Base-by-base conservation (phyloP, 1,140 invertebrate species). In the Marisa cornuarietis region DNA sequence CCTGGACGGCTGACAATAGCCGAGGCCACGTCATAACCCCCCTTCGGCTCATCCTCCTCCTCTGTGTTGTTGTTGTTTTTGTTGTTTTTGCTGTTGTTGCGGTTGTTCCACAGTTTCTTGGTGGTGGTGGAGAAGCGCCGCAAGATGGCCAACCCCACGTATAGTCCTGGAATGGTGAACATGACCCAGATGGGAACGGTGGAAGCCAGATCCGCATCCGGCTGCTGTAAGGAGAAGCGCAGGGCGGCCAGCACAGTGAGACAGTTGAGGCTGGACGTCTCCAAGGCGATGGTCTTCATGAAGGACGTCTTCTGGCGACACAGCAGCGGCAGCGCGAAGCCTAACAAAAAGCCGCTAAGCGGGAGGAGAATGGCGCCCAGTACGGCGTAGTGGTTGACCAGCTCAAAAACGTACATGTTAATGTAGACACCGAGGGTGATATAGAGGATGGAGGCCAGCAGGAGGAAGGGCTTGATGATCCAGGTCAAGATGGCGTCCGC, bases 401-500 rank as follows among this genome's bases (percentile, higher is more conserved):
- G 68, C 69, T 88, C 84, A 81, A 90, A 90, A 51, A 89, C 85
- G 77, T 90, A 90, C 86, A 89, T 89, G 79, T 90, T 90, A 79
- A 90, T 90, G 83, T 90, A 89, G 42, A 90, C 85, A 71, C 89
- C 89, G 18, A 90, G 83, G 20, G 89, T 90, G 82, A 90, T 87
- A 76, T 88, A 89, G 72, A 90, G 84, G 78, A 90, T 90, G 80
- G 85, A 84, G 58, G 87, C 85, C 62, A 90, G 83, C 42, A 90
- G 85, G 71, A 90, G 82, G 54, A 90, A 84, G 63, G 89, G 89
- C 77, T 88, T 88, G 74, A 89, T 88, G 66, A 90, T 77, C 89
- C 89, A 90, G 71, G 81, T 90, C 42, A 90, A 80, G 65, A 89
- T 77, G 16, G 83, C 87, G 76, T 90, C 88, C 11, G 88, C 88